Evolutionary conservation across 2,113 vertebrate genomes (phyloP).

Genomic region (Herpailurus yagouaroundi): DNA sequence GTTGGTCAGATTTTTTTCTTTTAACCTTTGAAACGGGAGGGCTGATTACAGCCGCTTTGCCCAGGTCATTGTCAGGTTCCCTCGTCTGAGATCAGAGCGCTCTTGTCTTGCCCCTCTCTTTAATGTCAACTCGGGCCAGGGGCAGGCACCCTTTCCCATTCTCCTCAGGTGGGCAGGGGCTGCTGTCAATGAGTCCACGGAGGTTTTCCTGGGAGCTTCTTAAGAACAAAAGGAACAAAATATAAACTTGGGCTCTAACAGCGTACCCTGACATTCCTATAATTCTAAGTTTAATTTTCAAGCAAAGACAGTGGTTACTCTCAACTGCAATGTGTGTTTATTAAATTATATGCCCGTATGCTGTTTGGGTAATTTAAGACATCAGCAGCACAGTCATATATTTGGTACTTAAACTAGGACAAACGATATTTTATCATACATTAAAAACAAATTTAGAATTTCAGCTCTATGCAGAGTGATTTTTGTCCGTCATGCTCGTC

Average conservation of each 20-base stretch:
- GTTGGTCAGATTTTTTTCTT: background rate
- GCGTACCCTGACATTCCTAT: background rate
- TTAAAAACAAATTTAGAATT: background rate
- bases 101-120: background rate
- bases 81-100: background rate
- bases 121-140: background rate
- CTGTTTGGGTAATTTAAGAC: background rate
- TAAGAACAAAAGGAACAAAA: conserved; percentile 23
- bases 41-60: background rate
- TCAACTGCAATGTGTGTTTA: background rate
- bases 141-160: background rate
- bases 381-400: background rate
- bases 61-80: too few species aligned
- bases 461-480: background rate
- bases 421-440: background rate
- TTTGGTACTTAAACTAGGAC: background rate
- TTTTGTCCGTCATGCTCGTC: background rate
- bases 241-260: background rate
- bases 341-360: background rate
- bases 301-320: background rate
- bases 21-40: background rate
- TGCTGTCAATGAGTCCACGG: background rate
- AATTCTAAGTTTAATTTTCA: conserved; percentile 18
- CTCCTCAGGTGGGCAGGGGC: background rate
- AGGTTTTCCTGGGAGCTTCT: background rate